A percentile compares a stretch with the other conserved stretches of the same genome.
phyloP scores from a whole-genome alignment of 2,797 vertebrate species.

The Cephalopachus bancanus region DNA sequence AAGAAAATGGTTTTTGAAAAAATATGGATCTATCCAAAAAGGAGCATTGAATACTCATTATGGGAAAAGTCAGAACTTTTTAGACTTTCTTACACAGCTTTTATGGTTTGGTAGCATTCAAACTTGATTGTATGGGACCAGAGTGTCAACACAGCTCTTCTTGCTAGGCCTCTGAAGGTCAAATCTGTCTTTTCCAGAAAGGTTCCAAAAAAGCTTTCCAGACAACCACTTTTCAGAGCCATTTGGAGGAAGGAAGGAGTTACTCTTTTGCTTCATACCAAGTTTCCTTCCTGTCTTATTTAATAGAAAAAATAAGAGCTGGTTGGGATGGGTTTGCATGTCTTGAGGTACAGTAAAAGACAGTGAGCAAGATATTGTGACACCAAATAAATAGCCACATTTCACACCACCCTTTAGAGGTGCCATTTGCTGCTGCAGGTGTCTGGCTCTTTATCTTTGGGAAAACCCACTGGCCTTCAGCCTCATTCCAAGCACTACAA shows the following conservation, averaged over 20 bases:
- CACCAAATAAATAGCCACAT: background rate
- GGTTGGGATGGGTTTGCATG: background rate
- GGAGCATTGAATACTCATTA: background rate
- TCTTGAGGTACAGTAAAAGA: conserved; percentile 74
- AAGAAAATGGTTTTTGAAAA: background rate
- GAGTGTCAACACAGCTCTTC: background rate
- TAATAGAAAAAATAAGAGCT: background rate
- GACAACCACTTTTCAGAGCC: background rate
- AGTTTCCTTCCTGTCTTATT: background rate
- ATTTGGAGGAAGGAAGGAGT: background rate
- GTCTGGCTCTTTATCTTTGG: background rate
- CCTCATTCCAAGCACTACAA: background rate
- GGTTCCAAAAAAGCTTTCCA: background rate
- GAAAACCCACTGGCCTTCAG: background rate
- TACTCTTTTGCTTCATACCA: background rate
- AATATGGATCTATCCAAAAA: background rate
- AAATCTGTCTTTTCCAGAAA: background rate
- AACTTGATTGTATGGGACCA: background rate
- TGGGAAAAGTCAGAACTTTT: background rate
- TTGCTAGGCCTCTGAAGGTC: background rate
- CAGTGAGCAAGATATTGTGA: conserved; percentile 66
- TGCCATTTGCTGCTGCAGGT: background rate
- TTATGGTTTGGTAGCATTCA: background rate
- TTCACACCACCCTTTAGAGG: background rate
- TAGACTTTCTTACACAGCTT: background rate